These are phyloP conservation scores for Callimorpha dominula DNA, from an alignment of 2,888 invertebrate species.

Conservation along the genomic window DNA sequence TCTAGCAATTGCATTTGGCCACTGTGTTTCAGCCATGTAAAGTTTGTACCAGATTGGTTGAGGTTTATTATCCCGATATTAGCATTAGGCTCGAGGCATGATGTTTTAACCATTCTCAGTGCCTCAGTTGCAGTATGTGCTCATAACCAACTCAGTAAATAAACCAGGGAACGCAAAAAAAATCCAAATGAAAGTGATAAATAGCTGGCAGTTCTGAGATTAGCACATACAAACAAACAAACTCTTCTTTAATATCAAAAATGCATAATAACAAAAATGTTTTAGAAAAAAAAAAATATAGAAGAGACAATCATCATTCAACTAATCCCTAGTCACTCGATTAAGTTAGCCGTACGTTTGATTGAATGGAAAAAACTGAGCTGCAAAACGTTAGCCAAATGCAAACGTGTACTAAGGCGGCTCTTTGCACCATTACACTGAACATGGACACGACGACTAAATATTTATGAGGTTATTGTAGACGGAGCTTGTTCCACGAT, in stretches of 20 bases:
- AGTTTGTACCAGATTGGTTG: no score
- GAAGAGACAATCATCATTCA: not conserved
- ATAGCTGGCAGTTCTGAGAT: not conserved
- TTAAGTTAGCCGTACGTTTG: not conserved
- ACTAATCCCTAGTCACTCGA: not conserved
- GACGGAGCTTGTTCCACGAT: slow-evolving; percentile 47
- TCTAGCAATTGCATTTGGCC: no score
- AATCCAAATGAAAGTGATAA: no score
- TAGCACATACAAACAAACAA: not conserved
- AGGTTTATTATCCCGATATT: no score
- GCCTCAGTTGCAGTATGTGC: no score
- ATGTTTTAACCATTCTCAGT: no score
- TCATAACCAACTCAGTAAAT: no score
- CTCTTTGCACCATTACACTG: slow-evolving; percentile 59
- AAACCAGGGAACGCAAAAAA: no score
- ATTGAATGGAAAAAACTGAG: not conserved
- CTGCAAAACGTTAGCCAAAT: slow-evolving; percentile 16
- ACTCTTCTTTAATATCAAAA: not conserved
- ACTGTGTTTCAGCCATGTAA: no score
- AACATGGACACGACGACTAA: slow-evolving; percentile 50
- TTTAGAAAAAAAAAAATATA: not conserved
- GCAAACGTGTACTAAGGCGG: slow-evolving; percentile 19
- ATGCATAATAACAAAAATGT: no score
- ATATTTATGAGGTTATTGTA: slow-evolving; percentile 56
- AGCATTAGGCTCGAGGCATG: no score